Evolutionary conservation across 2,797 vertebrate species (phyloP).

Genomic region (Anabacerthia variegaticeps): DNA sequence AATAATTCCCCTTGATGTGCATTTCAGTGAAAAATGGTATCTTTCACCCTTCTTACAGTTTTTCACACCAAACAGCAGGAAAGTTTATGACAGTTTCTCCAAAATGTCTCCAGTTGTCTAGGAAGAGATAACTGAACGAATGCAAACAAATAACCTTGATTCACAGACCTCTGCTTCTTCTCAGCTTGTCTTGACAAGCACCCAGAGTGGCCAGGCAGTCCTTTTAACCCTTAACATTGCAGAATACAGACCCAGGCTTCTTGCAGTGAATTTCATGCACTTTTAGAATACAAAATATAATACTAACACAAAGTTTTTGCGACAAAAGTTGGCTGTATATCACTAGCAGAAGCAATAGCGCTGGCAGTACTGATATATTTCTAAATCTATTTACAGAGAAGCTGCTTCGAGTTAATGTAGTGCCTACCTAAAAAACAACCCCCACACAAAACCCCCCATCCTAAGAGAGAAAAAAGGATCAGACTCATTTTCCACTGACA

Average conservation of each 20-base stretch:
- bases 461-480: not conserved
- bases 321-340: not conserved
- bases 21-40: not conserved
- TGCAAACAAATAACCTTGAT: not conserved
- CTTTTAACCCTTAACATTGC: not conserved
- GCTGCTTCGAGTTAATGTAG: not conserved
- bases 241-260: not conserved
- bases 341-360: not conserved
- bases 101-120: not conserved
- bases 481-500: not conserved
- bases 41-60: not conserved
- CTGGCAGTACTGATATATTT: not conserved
- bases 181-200: not conserved
- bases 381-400: not conserved
- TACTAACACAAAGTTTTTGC: not conserved
- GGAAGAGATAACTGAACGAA: conserved; percentile 18
- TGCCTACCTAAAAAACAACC: not conserved
- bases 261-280: not conserved
- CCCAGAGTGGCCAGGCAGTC: not conserved
- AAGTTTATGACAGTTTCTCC: not conserved
- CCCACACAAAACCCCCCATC: fast-evolving
- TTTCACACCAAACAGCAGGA: not conserved
- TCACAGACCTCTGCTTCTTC: conserved; percentile 12
- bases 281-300: not conserved
- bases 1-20: not conserved